These are phyloP conservation scores for Ailurus styani DNA, from an alignment of 2,113 vertebrate species.

Conservation along the genomic window DNA sequence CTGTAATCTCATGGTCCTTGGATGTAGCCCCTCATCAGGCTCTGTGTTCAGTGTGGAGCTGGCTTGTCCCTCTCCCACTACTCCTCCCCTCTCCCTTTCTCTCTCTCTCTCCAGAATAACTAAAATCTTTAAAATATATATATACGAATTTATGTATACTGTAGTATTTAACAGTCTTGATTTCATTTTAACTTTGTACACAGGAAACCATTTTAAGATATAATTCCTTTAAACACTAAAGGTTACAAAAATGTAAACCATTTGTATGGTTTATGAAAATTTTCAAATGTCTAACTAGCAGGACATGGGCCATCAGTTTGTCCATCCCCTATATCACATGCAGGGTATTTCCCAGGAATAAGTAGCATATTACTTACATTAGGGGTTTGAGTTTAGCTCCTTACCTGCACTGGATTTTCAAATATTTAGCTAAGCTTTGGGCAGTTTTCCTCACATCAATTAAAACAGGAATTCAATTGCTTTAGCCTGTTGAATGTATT, in stretches of 20 bases:
- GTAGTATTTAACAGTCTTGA: background rate
- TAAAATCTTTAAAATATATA: background rate
- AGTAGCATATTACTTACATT: background rate
- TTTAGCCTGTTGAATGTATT: background rate
- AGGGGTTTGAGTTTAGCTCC: background rate
- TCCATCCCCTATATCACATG: background rate
- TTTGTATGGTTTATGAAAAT: background rate
- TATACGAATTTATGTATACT: background rate
- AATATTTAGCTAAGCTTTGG: background rate
- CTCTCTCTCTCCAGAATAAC: background rate
- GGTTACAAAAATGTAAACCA: background rate
- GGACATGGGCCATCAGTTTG: background rate
- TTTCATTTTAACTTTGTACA: background rate
- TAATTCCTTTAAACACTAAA: background rate
- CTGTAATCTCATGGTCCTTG: background rate
- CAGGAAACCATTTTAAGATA: background rate
- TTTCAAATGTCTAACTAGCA: background rate
- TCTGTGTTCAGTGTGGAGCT: background rate
- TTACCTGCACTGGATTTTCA: background rate
- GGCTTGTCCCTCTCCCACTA: background rate
- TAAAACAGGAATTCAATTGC: background rate
- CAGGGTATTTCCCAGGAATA: background rate
- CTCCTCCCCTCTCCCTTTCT: background rate
- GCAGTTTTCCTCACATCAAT: background rate
- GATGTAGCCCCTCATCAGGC: background rate